Evolutionary conservation across 2,113 vertebrate species (phyloP).

Genomic region (Cyanoramphus novaezelandiae): DNA sequence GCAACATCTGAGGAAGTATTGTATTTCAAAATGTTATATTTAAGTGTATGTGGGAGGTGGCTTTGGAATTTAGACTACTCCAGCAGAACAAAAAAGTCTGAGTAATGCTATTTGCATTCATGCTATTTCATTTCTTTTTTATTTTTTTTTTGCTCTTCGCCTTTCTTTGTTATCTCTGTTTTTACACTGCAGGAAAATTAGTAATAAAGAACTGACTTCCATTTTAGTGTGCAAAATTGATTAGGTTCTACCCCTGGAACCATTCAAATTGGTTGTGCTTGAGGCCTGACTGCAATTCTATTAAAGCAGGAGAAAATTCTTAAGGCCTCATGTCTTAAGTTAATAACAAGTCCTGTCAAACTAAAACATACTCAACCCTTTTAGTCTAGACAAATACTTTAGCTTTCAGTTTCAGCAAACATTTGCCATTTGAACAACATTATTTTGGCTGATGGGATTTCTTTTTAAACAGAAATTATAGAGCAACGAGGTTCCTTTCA

Average conservation of each 20-base stretch:
- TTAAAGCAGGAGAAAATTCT: neutral
- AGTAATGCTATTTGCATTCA: conserved; percentile 22
- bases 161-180: neutral
- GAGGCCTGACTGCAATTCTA: neutral
- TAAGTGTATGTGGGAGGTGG: neutral
- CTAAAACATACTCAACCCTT: neutral
- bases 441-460: neutral
- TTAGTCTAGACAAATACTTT: neutral
- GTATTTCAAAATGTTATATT: conserved; percentile 39
- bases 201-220: neutral
- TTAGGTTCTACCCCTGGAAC: neutral
- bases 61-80: conserved; percentile 45
- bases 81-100: conserved; percentile 29
- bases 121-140: neutral
- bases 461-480: neutral
- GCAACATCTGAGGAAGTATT: conserved; percentile 34
- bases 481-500: neutral
- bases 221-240: neutral
- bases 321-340: neutral
- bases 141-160: neutral
- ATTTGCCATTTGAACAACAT: neutral
- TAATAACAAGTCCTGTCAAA: conserved; percentile 3
- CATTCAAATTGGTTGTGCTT: neutral
- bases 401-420: neutral
- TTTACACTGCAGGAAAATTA: neutral